phyloP scores from a whole-genome alignment of 2,888 invertebrate species.

The Scrobipalpa atriplicella region DNA sequence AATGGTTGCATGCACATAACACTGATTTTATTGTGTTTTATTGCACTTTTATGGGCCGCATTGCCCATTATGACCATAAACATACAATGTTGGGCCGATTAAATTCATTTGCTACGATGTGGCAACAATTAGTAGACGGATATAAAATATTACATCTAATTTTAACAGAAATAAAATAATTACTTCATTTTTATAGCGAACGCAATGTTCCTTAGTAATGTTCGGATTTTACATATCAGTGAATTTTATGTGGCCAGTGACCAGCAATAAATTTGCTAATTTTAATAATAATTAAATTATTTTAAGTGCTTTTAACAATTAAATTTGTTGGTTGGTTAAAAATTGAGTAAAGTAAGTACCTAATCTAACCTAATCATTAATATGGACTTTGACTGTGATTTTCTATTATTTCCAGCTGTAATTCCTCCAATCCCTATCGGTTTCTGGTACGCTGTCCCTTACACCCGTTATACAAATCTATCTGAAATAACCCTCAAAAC shows the following conservation, averaged over 20 bases:
- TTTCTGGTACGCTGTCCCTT: too few relatives aligned
- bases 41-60: constrained; percentile 38
- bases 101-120: constrained; percentile 49
- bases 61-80: constrained; percentile 37
- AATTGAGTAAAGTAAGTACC: too few relatives aligned
- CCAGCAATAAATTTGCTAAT: background rate
- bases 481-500: too few relatives aligned
- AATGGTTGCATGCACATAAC: constrained; percentile 38
- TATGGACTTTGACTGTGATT: too few relatives aligned
- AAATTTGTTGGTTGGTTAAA: too few relatives aligned
- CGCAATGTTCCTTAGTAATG: background rate
- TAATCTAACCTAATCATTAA: too few relatives aligned
- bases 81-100: constrained; percentile 51
- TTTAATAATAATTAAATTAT: background rate
- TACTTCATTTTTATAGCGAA: background rate
- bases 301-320: too few relatives aligned
- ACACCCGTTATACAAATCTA: too few relatives aligned
- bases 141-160: constrained; percentile 26
- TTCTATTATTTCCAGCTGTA: too few relatives aligned
- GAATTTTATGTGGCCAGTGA: background rate
- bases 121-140: constrained; percentile 34
- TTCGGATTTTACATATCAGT: background rate
- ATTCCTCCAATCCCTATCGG: too few relatives aligned
- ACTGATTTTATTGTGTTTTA: constrained; percentile 53
- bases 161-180: constrained; percentile 6